Evolutionary conservation across 2,888 invertebrate genomes (phyloP).

Genomic region (Apocheima hispidaria): DNA sequence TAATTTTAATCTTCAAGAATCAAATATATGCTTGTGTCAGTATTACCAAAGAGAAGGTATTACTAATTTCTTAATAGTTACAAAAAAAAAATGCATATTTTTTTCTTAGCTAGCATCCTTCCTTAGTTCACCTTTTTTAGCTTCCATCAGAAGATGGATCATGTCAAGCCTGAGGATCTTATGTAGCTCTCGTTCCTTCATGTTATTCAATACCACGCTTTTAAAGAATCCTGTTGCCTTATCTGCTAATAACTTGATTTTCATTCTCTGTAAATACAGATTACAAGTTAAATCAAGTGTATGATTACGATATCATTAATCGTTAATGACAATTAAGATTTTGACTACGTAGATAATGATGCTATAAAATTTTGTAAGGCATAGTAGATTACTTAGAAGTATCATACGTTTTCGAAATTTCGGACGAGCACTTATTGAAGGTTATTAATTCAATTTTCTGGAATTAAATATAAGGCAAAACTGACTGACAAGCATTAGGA

Average conservation of each 20-base stretch:
- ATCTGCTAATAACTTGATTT: constrained; percentile 9
- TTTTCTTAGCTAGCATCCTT: neutral
- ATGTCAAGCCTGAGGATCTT: constrained; percentile 79
- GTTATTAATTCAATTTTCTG: too few relatives aligned
- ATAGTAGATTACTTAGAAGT: too few relatives aligned
- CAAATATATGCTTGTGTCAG: too few relatives aligned
- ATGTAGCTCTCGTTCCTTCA: constrained; percentile 65
- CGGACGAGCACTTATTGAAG: too few relatives aligned
- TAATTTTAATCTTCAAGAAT: neutral
- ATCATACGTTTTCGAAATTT: too few relatives aligned
- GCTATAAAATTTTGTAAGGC: too few relatives aligned
- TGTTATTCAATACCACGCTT: constrained; percentile 64
- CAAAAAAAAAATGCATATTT: neutral
- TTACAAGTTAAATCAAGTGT: neutral
- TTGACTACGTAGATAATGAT: neutral
- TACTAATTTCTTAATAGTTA: neutral
- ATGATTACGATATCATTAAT: neutral
- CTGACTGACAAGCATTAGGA: too few relatives aligned
- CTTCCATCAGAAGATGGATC: constrained; percentile 85
- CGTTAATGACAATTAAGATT: neutral
- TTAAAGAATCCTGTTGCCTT: constrained; percentile 58
- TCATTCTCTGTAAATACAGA: constrained; percentile 14
- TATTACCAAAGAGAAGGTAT: too few relatives aligned
- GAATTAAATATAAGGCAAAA: too few relatives aligned
- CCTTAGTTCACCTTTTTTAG: constrained; percentile 68